Conservation (phyloP, 2,888 invertebrate species). For the Oligia strigilis region DNA sequence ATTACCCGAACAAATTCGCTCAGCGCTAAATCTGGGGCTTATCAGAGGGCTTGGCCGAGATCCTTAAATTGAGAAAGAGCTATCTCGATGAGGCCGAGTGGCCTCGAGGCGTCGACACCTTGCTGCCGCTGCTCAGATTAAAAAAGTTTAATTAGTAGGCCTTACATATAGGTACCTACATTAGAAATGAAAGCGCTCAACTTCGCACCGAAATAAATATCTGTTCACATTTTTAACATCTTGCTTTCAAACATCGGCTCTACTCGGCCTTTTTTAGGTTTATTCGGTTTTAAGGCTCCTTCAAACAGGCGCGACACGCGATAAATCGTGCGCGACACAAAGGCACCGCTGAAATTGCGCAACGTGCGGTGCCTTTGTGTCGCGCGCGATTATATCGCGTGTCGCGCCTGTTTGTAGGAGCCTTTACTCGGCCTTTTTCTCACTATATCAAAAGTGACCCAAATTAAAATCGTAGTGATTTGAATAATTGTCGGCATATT, state of each 20-base stretch:
- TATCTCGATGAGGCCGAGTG: conserved; percentile 84
- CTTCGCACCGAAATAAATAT: conserved; percentile 47
- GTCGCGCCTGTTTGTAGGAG: too few species aligned
- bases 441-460: conserved; percentile 63
- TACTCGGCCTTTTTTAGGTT: not conserved
- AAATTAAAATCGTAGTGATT: conserved; percentile 67
- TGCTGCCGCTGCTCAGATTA: conserved; percentile 79
- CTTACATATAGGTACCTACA: conserved; percentile 74
- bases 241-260: conserved; percentile 1
- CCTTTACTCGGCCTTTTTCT: not conserved
- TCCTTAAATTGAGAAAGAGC: conserved; percentile 87
- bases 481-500: conserved; percentile 64
- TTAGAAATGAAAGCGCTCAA: conserved; percentile 64
- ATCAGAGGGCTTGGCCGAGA: conserved; percentile 84
- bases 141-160: conserved; percentile 86
- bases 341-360: too few species aligned
- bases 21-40: conserved; percentile 88
- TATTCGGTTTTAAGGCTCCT: conserved; percentile 10
- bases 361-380: too few species aligned
- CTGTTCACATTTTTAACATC: conserved; percentile 33
- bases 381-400: too few species aligned
- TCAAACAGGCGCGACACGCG: too few species aligned
- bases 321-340: too few species aligned
- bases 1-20: conserved; percentile 89
- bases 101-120: conserved; percentile 84